phyloP scores from a whole-genome alignment of 2,888 invertebrate genomes.

The Brenthis ino region DNA sequence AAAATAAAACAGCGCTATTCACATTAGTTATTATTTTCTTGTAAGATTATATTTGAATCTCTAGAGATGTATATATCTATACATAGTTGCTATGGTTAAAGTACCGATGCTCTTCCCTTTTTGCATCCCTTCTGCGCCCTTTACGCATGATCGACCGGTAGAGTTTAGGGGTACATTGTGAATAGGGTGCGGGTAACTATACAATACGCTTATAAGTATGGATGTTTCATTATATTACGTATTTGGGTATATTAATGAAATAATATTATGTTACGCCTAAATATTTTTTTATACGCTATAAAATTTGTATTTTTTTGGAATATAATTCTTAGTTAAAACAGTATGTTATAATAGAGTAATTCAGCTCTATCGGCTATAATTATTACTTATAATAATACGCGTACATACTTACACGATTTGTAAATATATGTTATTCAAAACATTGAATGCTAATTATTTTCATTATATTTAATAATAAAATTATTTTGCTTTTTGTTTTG shows the following conservation, averaged over 20 bases:
- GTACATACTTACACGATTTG: no score
- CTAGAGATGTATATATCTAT: conserved; percentile 46
- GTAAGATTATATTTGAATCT: conserved; percentile 30
- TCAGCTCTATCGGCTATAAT: no score
- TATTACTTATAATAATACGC: no score
- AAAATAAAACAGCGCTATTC: conserved; percentile 43
- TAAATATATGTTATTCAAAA: no score
- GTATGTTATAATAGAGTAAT: no score
- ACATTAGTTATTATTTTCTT: conserved; percentile 32
- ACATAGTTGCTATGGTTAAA: conserved; percentile 67
- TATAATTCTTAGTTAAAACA: no score
- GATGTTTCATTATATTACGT: not conserved
- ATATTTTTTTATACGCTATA: no score
- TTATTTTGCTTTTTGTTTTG: no score
- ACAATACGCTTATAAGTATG: conserved; percentile 34
- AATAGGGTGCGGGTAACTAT: conserved; percentile 66
- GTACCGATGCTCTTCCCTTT: conserved; percentile 77
- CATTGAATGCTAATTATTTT: no score
- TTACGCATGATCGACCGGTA: conserved; percentile 82
- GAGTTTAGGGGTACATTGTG: conserved; percentile 75
- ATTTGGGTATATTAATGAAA: not conserved
- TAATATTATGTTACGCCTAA: not conserved
- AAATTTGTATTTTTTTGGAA: no score
- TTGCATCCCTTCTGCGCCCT: conserved; percentile 81
- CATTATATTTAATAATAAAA: no score